Percentiles rank a stretch among this genome's conserved stretches.
Evolutionary conservation across 2,113 vertebrate species (phyloP).

Genomic region (Acinonyx jubatus): DNA sequence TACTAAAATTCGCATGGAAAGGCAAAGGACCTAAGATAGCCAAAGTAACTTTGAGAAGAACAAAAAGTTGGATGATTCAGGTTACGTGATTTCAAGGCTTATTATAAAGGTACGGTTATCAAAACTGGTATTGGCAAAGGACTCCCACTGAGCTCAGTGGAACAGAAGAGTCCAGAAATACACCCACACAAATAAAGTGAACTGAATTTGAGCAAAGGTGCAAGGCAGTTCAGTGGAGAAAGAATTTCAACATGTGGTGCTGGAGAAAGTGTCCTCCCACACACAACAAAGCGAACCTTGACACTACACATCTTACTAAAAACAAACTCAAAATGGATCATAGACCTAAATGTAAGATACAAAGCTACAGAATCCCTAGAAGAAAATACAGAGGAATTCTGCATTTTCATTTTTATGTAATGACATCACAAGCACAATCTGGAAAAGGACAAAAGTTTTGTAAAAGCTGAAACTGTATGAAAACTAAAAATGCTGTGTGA

Average conservation of each 20-base stretch:
- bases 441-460: background rate
- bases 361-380: background rate
- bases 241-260: background rate
- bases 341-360: background rate
- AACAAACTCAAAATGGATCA: background rate
- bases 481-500: background rate
- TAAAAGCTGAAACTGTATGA: background rate
- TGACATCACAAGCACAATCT: background rate
- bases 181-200: background rate
- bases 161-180: background rate
- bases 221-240: background rate
- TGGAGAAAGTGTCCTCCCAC: background rate
- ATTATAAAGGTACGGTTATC: background rate
- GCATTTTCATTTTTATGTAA: background rate
- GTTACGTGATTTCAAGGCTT: background rate
- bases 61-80: background rate
- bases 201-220: background rate
- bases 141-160: background rate
- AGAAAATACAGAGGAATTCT: background rate
- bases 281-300: background rate
- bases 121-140: background rate
- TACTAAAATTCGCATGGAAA: background rate
- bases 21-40: background rate
- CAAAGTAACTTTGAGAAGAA: background rate
- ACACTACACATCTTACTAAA: background rate